Conservation (phyloP, 2,888 invertebrate species). For the Pristionchus exspectatus region DNA sequence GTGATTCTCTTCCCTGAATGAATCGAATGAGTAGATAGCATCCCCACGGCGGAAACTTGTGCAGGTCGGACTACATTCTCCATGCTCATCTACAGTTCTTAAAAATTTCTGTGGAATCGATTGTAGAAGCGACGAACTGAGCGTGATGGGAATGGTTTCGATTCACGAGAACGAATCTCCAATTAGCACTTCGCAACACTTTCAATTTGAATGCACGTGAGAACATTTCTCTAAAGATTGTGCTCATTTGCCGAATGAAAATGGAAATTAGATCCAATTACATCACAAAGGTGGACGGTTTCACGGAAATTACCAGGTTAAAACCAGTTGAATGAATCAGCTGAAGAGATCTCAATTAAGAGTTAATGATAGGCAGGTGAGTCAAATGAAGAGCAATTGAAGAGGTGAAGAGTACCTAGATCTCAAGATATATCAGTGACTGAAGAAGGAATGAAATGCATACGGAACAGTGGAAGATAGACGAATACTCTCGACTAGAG, state of each 20-base stretch:
- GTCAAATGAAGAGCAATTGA: background rate
- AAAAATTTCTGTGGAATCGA: background rate
- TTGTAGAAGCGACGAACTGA: background rate
- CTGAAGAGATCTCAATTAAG: background rate
- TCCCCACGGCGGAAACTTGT: background rate
- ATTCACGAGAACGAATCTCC: background rate
- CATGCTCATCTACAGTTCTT: background rate
- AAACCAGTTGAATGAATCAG: slow-evolving; percentile 29
- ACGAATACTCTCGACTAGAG: background rate
- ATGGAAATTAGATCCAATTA: background rate
- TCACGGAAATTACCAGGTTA: background rate
- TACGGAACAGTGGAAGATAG: background rate
- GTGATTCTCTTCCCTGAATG: background rate
- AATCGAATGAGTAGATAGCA: background rate
- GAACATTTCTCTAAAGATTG: slow-evolving; percentile 7
- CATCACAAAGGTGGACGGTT: background rate
- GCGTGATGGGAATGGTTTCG: background rate
- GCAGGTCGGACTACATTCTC: background rate
- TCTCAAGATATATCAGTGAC: background rate
- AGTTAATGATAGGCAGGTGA: background rate
- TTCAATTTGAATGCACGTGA: background rate
- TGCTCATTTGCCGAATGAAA: slow-evolving; percentile 23
- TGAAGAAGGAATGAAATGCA: background rate
- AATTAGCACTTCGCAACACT: background rate
- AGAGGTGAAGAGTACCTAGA: background rate